Percentiles rank a stretch among this genome's conserved stretches.
These are phyloP conservation scores for Lucinisca nassula DNA, from an alignment of 2,888 invertebrate genomes.

Conservation along the genomic window DNA sequence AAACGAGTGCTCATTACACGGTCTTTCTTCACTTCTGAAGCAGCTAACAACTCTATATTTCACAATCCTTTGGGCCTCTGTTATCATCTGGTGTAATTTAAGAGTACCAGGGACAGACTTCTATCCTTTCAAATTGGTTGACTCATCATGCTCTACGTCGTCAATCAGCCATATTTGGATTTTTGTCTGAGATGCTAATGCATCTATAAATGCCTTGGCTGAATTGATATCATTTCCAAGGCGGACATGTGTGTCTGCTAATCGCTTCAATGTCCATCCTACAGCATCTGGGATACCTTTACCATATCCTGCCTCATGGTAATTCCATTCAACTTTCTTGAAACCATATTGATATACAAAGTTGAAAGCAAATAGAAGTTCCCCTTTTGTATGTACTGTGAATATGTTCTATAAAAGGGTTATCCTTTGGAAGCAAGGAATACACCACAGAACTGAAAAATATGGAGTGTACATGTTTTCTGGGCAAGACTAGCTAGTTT, in stretches of 20 bases:
- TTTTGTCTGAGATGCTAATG: background rate
- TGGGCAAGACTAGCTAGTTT: too few relatives aligned
- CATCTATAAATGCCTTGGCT: background rate
- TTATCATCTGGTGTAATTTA: background rate
- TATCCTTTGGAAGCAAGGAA: too few relatives aligned
- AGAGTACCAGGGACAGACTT: background rate
- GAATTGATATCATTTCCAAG: constrained; percentile 32
- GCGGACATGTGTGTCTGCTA: constrained; percentile 52
- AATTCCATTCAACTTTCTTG: constrained; percentile 77
- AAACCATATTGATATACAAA: constrained; percentile 25
- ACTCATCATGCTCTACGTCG: background rate
- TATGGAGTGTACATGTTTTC: too few relatives aligned
- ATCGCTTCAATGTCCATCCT: constrained; percentile 78
- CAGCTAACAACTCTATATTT: background rate
- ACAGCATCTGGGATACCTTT: constrained; percentile 85
- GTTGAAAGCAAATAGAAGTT: constrained; percentile 83
- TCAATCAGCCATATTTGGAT: background rate
- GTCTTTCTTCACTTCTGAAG: too few relatives aligned
- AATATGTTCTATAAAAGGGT: too few relatives aligned
- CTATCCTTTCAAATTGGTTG: background rate
- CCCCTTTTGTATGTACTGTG: constrained; percentile 85
- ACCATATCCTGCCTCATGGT: constrained; percentile 83
- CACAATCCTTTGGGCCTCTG: background rate
- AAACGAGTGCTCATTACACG: too few relatives aligned
- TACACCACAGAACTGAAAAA: too few relatives aligned